phyloP scores from a whole-genome alignment of 2,113 vertebrate genomes.

The Hippoglossus stenolepis region DNA sequence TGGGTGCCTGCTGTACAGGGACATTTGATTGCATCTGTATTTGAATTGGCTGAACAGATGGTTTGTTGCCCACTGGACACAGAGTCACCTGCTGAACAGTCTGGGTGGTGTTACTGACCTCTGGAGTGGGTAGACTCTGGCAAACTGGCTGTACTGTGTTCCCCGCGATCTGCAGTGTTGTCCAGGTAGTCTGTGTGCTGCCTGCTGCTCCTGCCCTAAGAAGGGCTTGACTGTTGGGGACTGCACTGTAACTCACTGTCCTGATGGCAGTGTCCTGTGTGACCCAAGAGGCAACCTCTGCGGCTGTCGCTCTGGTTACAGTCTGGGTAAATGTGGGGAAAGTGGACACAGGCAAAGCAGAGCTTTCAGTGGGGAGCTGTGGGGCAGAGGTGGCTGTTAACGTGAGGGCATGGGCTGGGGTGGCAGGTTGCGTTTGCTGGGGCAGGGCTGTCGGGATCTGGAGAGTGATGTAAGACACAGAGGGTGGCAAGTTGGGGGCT shows the following conservation, averaged over 20 bases:
- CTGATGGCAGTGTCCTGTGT: conserved; percentile 53
- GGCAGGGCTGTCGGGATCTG: conserved; percentile 76
- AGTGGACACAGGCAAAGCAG: conserved; percentile 30
- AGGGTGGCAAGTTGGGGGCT: conserved; percentile 69
- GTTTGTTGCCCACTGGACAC: conserved; percentile 80
- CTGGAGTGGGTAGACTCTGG: conserved; percentile 81
- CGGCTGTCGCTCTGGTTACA: conserved; percentile 30
- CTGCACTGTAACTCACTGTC: conserved; percentile 70
- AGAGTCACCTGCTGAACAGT: conserved; percentile 78
- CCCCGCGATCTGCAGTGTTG: conserved; percentile 93
- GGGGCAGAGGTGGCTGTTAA: conserved; percentile 56
- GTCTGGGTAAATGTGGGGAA: conserved; percentile 45
- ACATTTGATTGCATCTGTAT: conserved; percentile 83
- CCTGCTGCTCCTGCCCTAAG: conserved; percentile 76
- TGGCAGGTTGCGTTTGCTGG: conserved; percentile 67
- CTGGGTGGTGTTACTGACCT: conserved; percentile 61
- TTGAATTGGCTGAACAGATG: conserved; percentile 83
- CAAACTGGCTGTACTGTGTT: conserved; percentile 95
- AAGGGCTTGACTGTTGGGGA: conserved; percentile 68
- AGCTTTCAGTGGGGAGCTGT: conserved; percentile 43
- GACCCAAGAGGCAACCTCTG: conserved; percentile 49
- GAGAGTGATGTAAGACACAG: conserved; percentile 83
- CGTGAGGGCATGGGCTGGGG: conserved; percentile 58
- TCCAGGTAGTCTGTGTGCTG: conserved; percentile 98
- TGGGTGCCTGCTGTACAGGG: conserved; percentile 73